Percentiles rank a stretch among this genome's conserved stretches.
Conservation (phyloP, 2,113 vertebrate species). For the Pelusios castaneus region DNA sequence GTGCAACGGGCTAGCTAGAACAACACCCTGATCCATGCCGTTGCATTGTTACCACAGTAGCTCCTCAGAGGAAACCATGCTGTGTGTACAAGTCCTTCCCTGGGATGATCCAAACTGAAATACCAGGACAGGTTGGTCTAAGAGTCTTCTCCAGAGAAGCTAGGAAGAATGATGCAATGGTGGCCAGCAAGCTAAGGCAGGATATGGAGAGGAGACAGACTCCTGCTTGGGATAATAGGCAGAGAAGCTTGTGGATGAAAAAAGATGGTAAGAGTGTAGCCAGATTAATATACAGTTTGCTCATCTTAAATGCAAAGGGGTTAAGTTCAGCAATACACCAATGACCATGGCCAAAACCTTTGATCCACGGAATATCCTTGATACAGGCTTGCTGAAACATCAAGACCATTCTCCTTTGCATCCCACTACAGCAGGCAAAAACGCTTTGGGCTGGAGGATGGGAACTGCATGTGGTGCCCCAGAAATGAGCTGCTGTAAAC, state of each 20-base stretch:
- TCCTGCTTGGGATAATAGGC: not conserved
- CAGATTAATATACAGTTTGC: not conserved
- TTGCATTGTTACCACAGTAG: not conserved
- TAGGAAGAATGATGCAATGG: not conserved
- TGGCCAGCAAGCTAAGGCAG: not conserved
- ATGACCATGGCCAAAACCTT: not conserved
- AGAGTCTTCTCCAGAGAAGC: not conserved
- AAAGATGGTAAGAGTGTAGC: not conserved
- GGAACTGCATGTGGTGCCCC: not conserved
- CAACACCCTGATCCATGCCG: not conserved
- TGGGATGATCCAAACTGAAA: not conserved
- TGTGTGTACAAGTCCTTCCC: not conserved
- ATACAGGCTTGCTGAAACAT: too few species aligned
- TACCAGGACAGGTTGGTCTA: not conserved
- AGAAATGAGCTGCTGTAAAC: not conserved
- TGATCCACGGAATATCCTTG: too few species aligned
- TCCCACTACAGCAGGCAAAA: not conserved
- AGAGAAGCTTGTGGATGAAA: not conserved
- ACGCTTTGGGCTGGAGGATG: not conserved
- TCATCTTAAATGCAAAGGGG: rapidly evolving
- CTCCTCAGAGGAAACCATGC: not conserved
- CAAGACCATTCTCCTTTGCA: too few species aligned
- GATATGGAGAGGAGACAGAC: not conserved
- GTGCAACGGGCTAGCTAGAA: too few species aligned
- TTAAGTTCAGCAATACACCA: rapidly evolving